Evolutionary conservation across 2,113 vertebrate genomes (phyloP).

Genomic region (Cacatua alba): DNA sequence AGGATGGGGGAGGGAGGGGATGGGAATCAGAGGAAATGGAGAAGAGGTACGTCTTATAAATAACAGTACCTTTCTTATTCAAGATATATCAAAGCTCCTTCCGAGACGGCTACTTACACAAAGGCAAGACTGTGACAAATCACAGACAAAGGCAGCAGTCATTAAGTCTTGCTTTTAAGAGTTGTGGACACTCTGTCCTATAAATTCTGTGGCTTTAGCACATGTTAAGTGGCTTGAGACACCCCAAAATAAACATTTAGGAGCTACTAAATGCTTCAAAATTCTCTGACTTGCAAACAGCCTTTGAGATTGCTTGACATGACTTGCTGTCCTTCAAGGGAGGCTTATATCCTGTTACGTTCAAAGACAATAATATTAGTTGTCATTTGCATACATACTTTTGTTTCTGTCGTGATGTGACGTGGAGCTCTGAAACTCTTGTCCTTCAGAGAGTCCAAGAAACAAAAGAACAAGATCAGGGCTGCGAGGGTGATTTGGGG

Average conservation of each 20-base stretch:
- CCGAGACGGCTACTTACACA: background rate
- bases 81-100: background rate
- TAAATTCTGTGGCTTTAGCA: background rate
- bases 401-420: background rate
- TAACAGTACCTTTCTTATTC: background rate
- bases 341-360: background rate
- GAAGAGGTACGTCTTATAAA: background rate
- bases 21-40: background rate
- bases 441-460: background rate
- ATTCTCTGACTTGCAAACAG: background rate
- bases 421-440: background rate
- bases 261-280: background rate
- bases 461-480: background rate
- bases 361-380: background rate
- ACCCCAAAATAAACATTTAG: background rate
- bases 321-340: background rate
- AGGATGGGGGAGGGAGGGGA: background rate
- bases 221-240: background rate
- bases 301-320: background rate
- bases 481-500: background rate
- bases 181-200: too few relatives aligned
- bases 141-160: background rate
- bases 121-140: background rate
- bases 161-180: background rate
- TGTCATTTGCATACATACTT: background rate